Conservation (phyloP, 2,888 invertebrate genomes). For the Drosophila sordidapex region DNA sequence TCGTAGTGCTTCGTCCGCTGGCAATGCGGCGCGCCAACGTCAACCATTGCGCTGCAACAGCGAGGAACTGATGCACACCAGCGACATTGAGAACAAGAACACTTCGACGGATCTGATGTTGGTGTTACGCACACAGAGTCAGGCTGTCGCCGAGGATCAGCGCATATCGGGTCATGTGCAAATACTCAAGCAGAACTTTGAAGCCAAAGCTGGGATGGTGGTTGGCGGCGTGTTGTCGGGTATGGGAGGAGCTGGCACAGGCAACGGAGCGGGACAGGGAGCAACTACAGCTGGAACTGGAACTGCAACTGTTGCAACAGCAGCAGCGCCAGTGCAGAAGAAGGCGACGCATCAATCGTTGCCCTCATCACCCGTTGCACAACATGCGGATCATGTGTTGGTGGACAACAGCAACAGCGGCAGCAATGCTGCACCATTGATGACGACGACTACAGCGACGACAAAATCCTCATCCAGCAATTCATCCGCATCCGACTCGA, state of each 20-base stretch:
- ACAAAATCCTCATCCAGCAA: constrained; percentile 53
- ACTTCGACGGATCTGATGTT: constrained; percentile 61
- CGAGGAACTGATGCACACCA: constrained; percentile 84
- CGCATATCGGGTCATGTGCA: constrained; percentile 90
- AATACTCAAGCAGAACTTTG: constrained; percentile 94
- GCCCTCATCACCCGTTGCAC: constrained; percentile 88
- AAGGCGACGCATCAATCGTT: constrained; percentile 86
- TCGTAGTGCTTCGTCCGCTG: constrained; percentile 82
- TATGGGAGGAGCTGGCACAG: constrained; percentile 13
- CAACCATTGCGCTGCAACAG: constrained; percentile 83
- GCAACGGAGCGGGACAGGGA: constrained; percentile 5
- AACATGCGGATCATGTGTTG: constrained; percentile 76
- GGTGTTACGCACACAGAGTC: constrained; percentile 74
- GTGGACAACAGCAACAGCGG: constrained; percentile 50
- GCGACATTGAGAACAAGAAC: constrained; percentile 80
- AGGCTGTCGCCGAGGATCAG: constrained; percentile 71
- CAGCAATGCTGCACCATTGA: constrained; percentile 17
- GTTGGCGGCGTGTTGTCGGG: constrained; percentile 30
- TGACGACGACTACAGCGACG: constrained; percentile 24
- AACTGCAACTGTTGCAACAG: not conserved
- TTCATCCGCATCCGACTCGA: constrained; percentile 71
- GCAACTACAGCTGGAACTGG: not conserved
- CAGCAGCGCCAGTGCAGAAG: constrained; percentile 42
- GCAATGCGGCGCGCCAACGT: constrained; percentile 74
- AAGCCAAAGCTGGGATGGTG: constrained; percentile 87